phyloP scores from a whole-genome alignment of 2,113 vertebrate genomes.

The Crotalus horridus region DNA sequence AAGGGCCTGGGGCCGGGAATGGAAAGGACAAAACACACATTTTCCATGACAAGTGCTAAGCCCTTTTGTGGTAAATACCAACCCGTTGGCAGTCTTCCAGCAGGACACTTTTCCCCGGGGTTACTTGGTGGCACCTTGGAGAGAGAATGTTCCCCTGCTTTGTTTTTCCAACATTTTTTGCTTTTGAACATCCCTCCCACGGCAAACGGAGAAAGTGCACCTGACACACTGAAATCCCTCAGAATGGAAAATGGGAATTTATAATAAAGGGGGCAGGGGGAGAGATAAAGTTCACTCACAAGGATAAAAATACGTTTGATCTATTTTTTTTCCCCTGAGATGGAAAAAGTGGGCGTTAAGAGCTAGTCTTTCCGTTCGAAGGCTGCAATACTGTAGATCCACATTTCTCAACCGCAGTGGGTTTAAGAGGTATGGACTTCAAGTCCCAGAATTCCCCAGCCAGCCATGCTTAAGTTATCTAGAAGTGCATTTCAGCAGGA shows the following conservation, averaged over 20 bases:
- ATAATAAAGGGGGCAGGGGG: slow-evolving; percentile 30
- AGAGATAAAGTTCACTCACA: slow-evolving; percentile 31
- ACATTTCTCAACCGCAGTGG: not conserved
- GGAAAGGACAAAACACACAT: slow-evolving; percentile 33
- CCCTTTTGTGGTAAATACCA: slow-evolving; percentile 35
- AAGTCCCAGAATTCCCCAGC: not conserved
- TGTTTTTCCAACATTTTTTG: not conserved
- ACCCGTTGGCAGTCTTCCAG: not conserved
- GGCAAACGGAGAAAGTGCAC: slow-evolving; percentile 41
- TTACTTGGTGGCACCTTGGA: not conserved
- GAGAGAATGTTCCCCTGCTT: not conserved
- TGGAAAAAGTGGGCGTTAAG: not conserved
- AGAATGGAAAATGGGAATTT: not conserved
- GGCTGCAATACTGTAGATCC: not conserved
- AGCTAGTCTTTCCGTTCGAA: not conserved
- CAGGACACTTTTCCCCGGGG: not conserved
- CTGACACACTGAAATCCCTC: slow-evolving; percentile 55
- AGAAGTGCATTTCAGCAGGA: not conserved
- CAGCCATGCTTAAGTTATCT: not conserved
- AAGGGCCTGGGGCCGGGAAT: not conserved
- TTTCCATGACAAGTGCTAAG: slow-evolving; percentile 21
- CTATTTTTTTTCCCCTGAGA: not conserved
- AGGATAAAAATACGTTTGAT: slow-evolving; percentile 11
- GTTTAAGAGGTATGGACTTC: not conserved
- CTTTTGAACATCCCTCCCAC: slow-evolving; percentile 54